These are phyloP conservation scores for Graptemys geographica DNA, from an alignment of 2,797 vertebrate genomes.

Conservation along the genomic window DNA sequence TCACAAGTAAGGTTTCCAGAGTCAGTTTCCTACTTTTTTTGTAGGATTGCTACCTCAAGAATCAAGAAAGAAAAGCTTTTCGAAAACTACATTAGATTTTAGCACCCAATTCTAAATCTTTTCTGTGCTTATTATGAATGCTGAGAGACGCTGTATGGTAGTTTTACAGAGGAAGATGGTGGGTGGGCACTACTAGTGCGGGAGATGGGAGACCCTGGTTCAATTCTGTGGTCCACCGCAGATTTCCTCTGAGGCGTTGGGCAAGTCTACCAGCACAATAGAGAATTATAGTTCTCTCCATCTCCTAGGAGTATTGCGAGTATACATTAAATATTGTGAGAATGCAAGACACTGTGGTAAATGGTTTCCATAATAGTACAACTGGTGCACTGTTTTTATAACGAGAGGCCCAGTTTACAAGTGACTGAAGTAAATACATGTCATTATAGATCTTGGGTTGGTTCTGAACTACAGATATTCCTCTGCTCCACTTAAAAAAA, in stretches of 20 bases:
- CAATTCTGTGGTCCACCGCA: neutral
- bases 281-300: neutral
- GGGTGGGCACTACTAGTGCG: neutral
- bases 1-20: neutral
- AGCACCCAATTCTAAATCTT: neutral
- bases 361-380: neutral
- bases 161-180: neutral
- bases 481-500: neutral
- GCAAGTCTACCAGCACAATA: neutral
- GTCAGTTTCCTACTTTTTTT: neutral
- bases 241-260: constrained; percentile 30
- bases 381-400: neutral
- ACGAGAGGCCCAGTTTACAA: neutral
- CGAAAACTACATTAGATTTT: neutral
- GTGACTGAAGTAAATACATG: neutral
- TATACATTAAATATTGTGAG: neutral
- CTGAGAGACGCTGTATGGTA: neutral
- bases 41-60: neutral
- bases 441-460: neutral
- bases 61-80: neutral
- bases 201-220: neutral
- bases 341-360: neutral
- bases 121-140: neutral
- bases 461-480: neutral
- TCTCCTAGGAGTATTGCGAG: neutral